A percentile compares a stretch with the other conserved stretches of the same genome.
Evolutionary conservation across 2,797 vertebrate genomes (phyloP).

Genomic region (Caiman crocodilus): DNA sequence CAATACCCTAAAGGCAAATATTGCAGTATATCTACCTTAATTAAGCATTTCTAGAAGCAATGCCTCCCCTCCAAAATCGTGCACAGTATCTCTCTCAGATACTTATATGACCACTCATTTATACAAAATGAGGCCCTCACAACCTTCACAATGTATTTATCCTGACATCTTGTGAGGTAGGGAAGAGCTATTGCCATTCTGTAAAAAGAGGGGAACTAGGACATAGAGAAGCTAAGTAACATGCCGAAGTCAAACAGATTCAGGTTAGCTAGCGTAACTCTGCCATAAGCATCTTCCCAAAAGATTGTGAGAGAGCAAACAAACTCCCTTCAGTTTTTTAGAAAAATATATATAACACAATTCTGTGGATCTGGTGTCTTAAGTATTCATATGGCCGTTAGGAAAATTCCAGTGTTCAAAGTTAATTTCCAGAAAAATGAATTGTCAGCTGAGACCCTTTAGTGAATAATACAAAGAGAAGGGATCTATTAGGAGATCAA

Average conservation of each 20-base stretch:
- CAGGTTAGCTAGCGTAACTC: not conserved
- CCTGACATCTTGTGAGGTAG: not conserved
- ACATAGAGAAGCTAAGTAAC: not conserved
- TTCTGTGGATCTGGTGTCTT: not conserved
- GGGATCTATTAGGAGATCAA: not conserved
- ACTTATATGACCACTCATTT: not conserved
- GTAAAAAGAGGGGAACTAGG: not conserved
- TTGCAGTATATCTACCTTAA: not conserved
- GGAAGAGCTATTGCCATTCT: not conserved
- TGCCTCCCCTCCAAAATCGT: not conserved
- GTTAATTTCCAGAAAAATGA: constrained; percentile 7
- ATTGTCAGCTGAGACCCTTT: not conserved
- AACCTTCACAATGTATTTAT: not conserved
- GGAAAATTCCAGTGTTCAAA: not conserved
- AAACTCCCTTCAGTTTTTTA: too few relatives aligned
- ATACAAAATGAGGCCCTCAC: not conserved
- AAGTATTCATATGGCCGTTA: not conserved
- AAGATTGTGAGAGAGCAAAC: not conserved
- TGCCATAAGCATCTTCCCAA: not conserved
- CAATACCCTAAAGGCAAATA: not conserved
- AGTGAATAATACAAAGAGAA: not conserved
- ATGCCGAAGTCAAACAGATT: not conserved
- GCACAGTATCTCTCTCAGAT: not conserved
- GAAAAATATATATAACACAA: too few relatives aligned
- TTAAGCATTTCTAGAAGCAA: not conserved